These are phyloP conservation scores for Plebejus argus DNA, from an alignment of 2,888 invertebrate species.

Conservation along the genomic window DNA sequence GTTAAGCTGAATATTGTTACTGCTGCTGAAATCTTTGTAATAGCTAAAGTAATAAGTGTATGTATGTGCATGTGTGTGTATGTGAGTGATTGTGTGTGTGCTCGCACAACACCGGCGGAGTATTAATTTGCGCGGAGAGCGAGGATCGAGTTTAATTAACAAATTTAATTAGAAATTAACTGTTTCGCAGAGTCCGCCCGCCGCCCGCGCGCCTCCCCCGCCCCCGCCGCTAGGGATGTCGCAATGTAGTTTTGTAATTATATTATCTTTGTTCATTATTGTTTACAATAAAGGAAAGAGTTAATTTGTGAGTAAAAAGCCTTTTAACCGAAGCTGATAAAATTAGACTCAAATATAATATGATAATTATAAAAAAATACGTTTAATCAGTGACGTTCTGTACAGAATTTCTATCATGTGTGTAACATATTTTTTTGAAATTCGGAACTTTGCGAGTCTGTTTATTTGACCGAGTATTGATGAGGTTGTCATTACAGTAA, in stretches of 20 bases:
- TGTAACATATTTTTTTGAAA: too few relatives aligned
- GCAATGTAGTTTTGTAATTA: background rate
- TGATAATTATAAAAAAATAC: too few relatives aligned
- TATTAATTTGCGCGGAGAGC: constrained; percentile 65
- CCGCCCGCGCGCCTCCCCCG: constrained; percentile 3
- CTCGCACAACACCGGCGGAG: constrained; percentile 53
- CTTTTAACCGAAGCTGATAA: background rate
- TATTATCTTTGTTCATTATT: background rate
- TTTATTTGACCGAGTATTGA: too few relatives aligned
- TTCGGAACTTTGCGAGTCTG: too few relatives aligned
- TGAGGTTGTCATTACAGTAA: too few relatives aligned
- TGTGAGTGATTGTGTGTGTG: background rate
- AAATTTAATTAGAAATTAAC: constrained; percentile 82
- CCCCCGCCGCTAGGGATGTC: constrained; percentile 50
- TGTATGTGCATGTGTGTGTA: background rate
- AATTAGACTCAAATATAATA: background rate
- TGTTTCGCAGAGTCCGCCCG: constrained; percentile 62
- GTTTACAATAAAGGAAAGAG: background rate
- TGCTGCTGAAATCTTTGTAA: constrained; percentile 8
- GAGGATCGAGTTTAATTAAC: constrained; percentile 79
- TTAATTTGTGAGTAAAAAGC: background rate
- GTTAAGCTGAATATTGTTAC: too few relatives aligned
- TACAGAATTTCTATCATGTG: too few relatives aligned
- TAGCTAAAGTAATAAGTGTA: background rate
- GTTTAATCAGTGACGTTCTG: too few relatives aligned